phyloP scores from a whole-genome alignment of 2,113 vertebrate species.

The Indicator maculatus region DNA sequence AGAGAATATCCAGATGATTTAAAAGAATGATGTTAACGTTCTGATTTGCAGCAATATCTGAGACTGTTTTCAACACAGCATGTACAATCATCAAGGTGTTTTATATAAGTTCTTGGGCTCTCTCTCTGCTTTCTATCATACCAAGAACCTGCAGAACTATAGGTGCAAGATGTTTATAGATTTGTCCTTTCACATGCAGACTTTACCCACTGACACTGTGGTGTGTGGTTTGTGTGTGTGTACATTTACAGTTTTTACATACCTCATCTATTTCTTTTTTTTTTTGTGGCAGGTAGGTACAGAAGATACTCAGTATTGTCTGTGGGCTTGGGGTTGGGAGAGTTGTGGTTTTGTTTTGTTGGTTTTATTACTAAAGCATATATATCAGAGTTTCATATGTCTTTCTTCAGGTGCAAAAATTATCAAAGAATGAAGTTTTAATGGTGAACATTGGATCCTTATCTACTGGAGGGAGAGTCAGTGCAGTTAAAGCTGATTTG shows the following conservation, averaged over 20 bases:
- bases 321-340: too few species aligned
- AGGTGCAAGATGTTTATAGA: background rate
- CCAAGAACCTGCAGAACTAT: background rate
- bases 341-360: background rate
- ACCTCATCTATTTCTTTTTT: background rate
- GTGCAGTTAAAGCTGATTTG: constrained; percentile 96
- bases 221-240: background rate
- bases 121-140: background rate
- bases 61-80: background rate
- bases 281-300: background rate
- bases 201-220: background rate
- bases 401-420: constrained; percentile 90
- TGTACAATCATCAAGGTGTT: background rate
- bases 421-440: constrained; percentile 97
- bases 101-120: background rate
- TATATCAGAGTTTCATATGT: background rate
- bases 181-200: background rate
- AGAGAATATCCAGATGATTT: background rate
- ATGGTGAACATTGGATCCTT: constrained; percentile 99
- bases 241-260: background rate
- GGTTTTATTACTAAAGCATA: background rate
- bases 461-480: constrained; percentile 95
- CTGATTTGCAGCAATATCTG: background rate
- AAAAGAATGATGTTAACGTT: background rate
- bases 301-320: background rate